phyloP scores from a whole-genome alignment of 2,888 invertebrate species.

The Beris chalybata region DNA sequence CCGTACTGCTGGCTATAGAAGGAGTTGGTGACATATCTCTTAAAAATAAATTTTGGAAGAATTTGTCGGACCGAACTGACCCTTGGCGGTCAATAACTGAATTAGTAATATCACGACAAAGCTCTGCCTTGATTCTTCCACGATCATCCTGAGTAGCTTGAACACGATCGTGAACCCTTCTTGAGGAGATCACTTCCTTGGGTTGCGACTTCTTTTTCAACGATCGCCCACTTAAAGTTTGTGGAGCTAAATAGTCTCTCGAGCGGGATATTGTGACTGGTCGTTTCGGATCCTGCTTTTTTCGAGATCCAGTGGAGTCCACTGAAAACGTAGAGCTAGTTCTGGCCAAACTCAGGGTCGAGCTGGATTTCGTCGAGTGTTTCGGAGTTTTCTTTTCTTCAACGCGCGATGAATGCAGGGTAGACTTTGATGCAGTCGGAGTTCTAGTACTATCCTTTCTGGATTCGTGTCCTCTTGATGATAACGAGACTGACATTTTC shows the following conservation, averaged over 20 bases:
- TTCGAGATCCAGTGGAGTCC: slow-evolving; percentile 49
- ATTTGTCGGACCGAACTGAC: slow-evolving; percentile 64
- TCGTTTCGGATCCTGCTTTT: slow-evolving; percentile 40
- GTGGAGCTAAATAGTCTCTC: slow-evolving; percentile 35
- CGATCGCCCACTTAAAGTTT: slow-evolving; percentile 40
- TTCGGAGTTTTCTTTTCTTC: slow-evolving; percentile 34
- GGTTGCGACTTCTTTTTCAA: slow-evolving; percentile 40
- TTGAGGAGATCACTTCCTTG: slow-evolving; percentile 39
- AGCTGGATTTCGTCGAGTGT: slow-evolving; percentile 44
- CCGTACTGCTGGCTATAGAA: slow-evolving; percentile 47
- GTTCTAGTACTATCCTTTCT: neutral
- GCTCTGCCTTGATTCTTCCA: slow-evolving; percentile 19
- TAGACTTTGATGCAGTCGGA: slow-evolving; percentile 31
- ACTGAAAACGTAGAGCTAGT: slow-evolving; percentile 56
- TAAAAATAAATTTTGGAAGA: slow-evolving; percentile 72
- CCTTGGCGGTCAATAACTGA: slow-evolving; percentile 63
- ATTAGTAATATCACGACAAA: slow-evolving; percentile 45
- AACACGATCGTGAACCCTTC: slow-evolving; percentile 46
- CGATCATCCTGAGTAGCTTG: slow-evolving; percentile 11
- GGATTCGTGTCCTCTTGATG: slow-evolving; percentile 19
- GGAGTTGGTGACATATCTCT: slow-evolving; percentile 58
- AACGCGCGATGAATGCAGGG: slow-evolving; percentile 36
- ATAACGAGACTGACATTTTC: slow-evolving; percentile 31
- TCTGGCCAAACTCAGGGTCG: slow-evolving; percentile 51
- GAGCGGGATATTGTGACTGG: slow-evolving; percentile 40